Evolutionary conservation across 2,113 vertebrate species (phyloP).

Genomic region (Zootoca vivipara): DNA sequence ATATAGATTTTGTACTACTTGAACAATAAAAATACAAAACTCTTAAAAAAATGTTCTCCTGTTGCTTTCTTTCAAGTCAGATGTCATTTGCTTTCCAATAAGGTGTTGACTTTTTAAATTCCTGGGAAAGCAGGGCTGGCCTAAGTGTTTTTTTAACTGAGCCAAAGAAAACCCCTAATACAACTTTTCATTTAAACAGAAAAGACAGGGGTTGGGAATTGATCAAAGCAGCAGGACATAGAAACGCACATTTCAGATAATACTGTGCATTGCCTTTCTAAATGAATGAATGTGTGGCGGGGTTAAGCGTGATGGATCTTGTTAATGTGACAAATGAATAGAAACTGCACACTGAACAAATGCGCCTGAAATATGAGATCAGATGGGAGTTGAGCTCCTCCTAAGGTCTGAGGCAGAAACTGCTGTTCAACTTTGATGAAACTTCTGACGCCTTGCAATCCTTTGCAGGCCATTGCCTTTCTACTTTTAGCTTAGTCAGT

Average conservation of each 20-base stretch:
- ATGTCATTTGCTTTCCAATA: background rate
- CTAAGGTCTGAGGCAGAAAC: no score
- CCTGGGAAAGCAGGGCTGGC: background rate
- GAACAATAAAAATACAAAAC: slow-evolving; percentile 67
- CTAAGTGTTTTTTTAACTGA: background rate
- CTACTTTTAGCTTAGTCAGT: no score
- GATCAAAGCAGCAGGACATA: background rate
- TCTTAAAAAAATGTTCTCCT: background rate
- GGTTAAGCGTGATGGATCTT: background rate
- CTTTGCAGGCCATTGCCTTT: no score
- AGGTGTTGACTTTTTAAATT: background rate
- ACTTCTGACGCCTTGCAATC: background rate
- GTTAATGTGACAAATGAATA: background rate
- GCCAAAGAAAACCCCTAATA: background rate
- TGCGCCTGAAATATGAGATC: no score
- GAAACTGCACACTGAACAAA: background rate
- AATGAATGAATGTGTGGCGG: background rate
- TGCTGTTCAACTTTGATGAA: no score
- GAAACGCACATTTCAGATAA: background rate
- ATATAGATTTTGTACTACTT: slow-evolving; percentile 78
- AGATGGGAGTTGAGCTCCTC: no score
- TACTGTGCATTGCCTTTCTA: background rate
- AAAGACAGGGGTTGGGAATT: background rate
- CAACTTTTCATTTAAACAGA: background rate
- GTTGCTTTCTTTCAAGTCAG: slow-evolving; percentile 9